A percentile compares a stretch with the other conserved stretches of the same genome.
Evolutionary conservation across 35 echinoderm and acorn worm species (phyloP).

Genomic region (Strongylocentrotus purpuratus): DNA sequence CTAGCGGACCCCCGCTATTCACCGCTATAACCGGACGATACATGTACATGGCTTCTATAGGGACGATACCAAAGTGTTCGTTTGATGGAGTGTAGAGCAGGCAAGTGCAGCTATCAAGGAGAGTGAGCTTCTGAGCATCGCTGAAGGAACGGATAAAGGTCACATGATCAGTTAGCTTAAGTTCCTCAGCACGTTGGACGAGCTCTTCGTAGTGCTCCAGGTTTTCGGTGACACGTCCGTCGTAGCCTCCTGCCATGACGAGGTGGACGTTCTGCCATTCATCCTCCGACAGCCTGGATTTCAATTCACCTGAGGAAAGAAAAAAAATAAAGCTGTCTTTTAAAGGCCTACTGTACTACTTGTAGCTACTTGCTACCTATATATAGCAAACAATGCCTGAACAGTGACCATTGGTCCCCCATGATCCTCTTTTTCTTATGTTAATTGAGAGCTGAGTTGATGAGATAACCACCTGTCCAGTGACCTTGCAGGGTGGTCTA

Average conservation of each 20-base stretch:
- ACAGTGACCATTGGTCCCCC: no score
- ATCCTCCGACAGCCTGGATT: constrained; percentile 43
- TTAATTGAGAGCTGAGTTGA: no score
- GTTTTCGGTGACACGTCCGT: constrained; percentile 90
- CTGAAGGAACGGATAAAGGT: constrained; percentile 92
- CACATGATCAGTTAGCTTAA: constrained; percentile 65
- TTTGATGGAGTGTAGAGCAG: constrained; percentile 91
- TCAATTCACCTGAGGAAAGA: constrained; percentile 67
- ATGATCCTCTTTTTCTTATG: no score
- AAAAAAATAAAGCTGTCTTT: background rate
- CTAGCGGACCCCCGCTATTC: constrained; percentile 94
- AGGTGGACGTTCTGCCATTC: constrained; percentile 80
- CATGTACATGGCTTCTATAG: constrained; percentile 99
- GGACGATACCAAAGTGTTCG: constrained; percentile 98
- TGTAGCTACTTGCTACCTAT: no score
- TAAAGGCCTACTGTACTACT: no score
- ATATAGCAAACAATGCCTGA: no score
- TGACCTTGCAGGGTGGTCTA: no score
- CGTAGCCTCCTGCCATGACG: constrained; percentile 98
- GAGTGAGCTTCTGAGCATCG: constrained; percentile 79
- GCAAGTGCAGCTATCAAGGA: constrained; percentile 84
- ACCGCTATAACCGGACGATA: constrained; percentile 91
- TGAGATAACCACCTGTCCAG: no score
- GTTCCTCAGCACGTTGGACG: constrained; percentile 55
- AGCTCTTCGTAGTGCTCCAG: constrained; percentile 94